These are phyloP conservation scores for Meganola albula DNA, from an alignment of 2,888 invertebrate genomes.

Conservation along the genomic window DNA sequence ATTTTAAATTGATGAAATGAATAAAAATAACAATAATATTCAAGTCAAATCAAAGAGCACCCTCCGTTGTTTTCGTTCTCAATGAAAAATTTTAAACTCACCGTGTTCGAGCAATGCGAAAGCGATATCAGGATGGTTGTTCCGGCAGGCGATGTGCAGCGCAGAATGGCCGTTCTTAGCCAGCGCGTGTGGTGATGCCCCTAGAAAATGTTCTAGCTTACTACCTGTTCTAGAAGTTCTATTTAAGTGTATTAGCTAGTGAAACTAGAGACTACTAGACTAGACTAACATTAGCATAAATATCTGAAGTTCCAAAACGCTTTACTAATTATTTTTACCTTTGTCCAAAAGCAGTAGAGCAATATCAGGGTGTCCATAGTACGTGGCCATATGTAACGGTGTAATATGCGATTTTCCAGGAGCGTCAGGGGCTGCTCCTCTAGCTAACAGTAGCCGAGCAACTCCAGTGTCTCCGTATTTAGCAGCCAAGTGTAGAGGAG, in stretches of 20 bases:
- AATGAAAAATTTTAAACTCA: constrained; percentile 36
- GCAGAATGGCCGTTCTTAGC: constrained; percentile 99
- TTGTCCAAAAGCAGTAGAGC: constrained; percentile 93
- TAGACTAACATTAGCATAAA: no score
- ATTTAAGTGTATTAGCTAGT: no score
- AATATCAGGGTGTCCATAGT: constrained; percentile 96
- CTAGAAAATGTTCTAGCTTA: constrained; percentile 44
- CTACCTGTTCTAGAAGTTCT: no score
- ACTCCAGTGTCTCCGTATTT: constrained; percentile 97
- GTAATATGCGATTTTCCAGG: constrained; percentile 97
- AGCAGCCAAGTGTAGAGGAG: constrained; percentile 96
- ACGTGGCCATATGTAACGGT: constrained; percentile 97
- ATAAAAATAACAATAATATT: no score
- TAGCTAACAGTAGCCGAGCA: constrained; percentile 89
- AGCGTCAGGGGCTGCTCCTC: constrained; percentile 90
- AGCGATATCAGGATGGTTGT: constrained; percentile 98
- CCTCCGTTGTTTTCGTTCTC: no score
- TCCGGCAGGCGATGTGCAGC: constrained; percentile 97
- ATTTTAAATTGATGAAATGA: no score
- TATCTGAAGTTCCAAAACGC: no score
- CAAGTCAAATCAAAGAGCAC: no score
- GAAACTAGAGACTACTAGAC: no score
- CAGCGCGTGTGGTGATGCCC: constrained; percentile 93
- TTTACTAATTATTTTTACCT: no score
- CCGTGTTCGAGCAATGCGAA: constrained; percentile 95